Conservation (phyloP, 2,113 vertebrate genomes). For the Aldabrachelys gigantea region DNA sequence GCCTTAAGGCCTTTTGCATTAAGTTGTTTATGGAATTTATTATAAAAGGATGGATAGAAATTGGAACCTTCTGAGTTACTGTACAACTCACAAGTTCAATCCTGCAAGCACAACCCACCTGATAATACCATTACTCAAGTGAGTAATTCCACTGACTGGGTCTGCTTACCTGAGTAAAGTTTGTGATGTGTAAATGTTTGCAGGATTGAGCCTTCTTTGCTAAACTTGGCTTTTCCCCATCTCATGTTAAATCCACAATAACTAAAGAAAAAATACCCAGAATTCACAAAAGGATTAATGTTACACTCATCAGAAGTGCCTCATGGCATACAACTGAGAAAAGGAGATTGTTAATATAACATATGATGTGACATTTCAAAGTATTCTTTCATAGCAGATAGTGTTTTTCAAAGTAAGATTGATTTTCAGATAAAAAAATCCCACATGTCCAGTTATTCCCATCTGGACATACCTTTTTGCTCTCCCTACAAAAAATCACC, state of each 20-base stretch:
- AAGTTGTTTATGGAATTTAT: background rate
- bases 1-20: background rate
- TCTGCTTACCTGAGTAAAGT: background rate
- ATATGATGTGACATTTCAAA: background rate
- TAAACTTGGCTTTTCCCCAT: background rate
- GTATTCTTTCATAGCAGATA: background rate
- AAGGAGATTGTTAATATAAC: background rate
- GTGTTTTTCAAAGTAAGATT: background rate
- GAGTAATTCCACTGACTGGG: background rate
- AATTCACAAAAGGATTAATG: background rate
- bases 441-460: background rate
- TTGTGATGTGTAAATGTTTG: background rate
- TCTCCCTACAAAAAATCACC: slow-evolving; percentile 27
- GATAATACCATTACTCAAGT: background rate
- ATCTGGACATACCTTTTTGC: slow-evolving; percentile 17
- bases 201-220: background rate
- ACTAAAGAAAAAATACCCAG: background rate
- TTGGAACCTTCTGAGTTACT: background rate
- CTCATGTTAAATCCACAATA: background rate
- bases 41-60: background rate
- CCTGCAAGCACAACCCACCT: fast-evolving
- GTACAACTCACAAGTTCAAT: background rate
- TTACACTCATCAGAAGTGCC: background rate
- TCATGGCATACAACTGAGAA: background rate
- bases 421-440: slow-evolving; percentile 31